Percentiles rank a stretch among this genome's conserved stretches.
These are phyloP conservation scores for Exephanes ischioxanthus DNA, from an alignment of 2,888 invertebrate genomes.

Conservation along the genomic window DNA sequence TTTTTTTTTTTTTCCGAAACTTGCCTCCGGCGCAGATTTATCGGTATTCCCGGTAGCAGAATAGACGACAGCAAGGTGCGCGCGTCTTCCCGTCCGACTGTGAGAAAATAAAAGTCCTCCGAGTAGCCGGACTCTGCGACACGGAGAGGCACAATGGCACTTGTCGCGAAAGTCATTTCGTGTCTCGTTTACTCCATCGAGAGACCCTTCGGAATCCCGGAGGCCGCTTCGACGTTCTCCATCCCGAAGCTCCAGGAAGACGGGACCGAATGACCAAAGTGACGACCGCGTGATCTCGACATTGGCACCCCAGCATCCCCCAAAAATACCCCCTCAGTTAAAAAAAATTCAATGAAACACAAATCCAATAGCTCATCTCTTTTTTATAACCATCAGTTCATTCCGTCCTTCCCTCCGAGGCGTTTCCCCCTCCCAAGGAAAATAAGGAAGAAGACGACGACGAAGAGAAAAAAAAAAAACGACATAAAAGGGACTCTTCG, in stretches of 20 bases:
- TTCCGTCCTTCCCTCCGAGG: slow-evolving; percentile 10
- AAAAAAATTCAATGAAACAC: slow-evolving; percentile 21
- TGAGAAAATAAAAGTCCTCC: slow-evolving; percentile 30
- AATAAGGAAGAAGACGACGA: slow-evolving; percentile 34
- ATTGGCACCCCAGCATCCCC: slow-evolving; percentile 7
- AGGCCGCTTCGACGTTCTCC: not conserved
- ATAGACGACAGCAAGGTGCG: slow-evolving; percentile 57
- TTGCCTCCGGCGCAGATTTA: slow-evolving; percentile 33
- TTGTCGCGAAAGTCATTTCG: slow-evolving; percentile 65
- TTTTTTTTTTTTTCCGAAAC: not conserved
- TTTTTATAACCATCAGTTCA: slow-evolving; percentile 49
- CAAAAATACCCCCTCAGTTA: not conserved
- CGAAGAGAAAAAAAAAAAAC: slow-evolving; percentile 65
- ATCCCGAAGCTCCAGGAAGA: not conserved
- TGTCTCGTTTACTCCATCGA: slow-evolving; percentile 48
- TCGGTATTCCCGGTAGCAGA: slow-evolving; percentile 7
- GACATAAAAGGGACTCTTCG: slow-evolving; percentile 55
- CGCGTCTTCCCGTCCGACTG: slow-evolving; percentile 5
- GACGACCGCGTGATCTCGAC: not conserved
- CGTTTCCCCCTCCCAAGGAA: slow-evolving; percentile 14
- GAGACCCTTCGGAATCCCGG: slow-evolving; percentile 11
- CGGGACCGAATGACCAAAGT: not conserved
- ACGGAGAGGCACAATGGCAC: slow-evolving; percentile 56
- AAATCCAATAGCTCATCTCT: slow-evolving; percentile 45
- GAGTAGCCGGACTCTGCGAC: not conserved